These are phyloP conservation scores for Euclidia mi DNA, from an alignment of 2,888 invertebrate species.

Conservation along the genomic window DNA sequence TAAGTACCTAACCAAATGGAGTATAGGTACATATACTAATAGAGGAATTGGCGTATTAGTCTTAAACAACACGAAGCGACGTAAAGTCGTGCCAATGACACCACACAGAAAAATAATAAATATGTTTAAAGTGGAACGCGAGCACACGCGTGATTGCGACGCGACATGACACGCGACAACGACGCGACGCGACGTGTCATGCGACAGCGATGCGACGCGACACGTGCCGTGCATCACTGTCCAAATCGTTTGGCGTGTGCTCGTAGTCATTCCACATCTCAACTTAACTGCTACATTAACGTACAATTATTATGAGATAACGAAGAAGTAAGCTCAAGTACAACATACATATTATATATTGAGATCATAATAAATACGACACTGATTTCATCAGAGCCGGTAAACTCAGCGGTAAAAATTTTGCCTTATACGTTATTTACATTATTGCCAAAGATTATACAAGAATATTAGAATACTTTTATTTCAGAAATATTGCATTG, in stretches of 20 bases:
- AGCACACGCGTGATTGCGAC: too few species aligned
- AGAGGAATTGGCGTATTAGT: slow-evolving; percentile 73
- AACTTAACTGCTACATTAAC: slow-evolving; percentile 19
- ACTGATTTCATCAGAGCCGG: slow-evolving; percentile 65
- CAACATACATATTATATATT: slow-evolving; percentile 51
- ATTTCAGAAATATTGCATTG: slow-evolving; percentile 50
- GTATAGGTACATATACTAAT: slow-evolving; percentile 54
- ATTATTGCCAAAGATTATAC: slow-evolving; percentile 59
- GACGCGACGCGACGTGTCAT: too few species aligned
- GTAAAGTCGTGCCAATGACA: slow-evolving; percentile 52
- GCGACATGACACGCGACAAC: too few species aligned
- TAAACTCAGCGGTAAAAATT: slow-evolving; percentile 49
- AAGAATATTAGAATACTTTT: slow-evolving; percentile 38
- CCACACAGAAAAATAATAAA: slow-evolving; percentile 48
- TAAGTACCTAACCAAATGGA: too few species aligned
- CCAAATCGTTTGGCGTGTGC: too few species aligned
- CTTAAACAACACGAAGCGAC: slow-evolving; percentile 63
- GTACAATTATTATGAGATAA: slow-evolving; percentile 35
- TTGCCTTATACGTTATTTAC: slow-evolving; percentile 56
- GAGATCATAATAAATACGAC: slow-evolving; percentile 69
- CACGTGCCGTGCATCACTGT: too few species aligned
- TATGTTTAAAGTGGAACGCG: slow-evolving; percentile 22
- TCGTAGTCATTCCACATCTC: slow-evolving; percentile 19
- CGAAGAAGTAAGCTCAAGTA: slow-evolving; percentile 29
- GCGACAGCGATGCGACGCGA: too few species aligned